phyloP scores from a whole-genome alignment of 2,113 vertebrate genomes.

The Amphiprion percula region DNA sequence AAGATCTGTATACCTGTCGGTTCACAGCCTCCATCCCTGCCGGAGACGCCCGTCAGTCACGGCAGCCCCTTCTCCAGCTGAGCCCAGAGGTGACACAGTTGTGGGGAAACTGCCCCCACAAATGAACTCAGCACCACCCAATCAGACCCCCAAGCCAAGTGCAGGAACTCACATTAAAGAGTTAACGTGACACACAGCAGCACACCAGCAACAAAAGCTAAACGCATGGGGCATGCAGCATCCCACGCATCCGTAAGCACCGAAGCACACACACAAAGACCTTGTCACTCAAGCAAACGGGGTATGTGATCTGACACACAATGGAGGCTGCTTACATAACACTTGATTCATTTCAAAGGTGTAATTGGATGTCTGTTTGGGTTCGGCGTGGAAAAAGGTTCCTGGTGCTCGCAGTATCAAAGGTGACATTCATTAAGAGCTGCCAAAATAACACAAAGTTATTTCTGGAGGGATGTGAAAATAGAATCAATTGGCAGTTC shows the following conservation, averaged over 20 bases:
- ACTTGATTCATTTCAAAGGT: slow-evolving; percentile 65
- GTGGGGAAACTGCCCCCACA: neutral
- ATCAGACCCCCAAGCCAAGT: slow-evolving; percentile 33
- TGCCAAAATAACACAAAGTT: slow-evolving; percentile 46
- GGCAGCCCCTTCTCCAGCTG: slow-evolving; percentile 22
- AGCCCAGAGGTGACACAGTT: slow-evolving; percentile 44
- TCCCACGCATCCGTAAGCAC: slow-evolving; percentile 39
- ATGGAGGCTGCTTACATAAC: slow-evolving; percentile 62
- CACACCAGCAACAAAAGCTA: slow-evolving; percentile 2
- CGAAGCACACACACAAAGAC: slow-evolving; percentile 47
- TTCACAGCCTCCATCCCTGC: slow-evolving; percentile 1
- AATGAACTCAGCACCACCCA: slow-evolving; percentile 17
- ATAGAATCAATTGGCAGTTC: too few species aligned
- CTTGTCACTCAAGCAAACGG: slow-evolving; percentile 53
- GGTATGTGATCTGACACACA: slow-evolving; percentile 54
- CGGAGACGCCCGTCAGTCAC: slow-evolving; percentile 45
- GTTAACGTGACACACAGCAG: slow-evolving; percentile 24
- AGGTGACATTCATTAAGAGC: slow-evolving; percentile 49
- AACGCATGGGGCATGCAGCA: slow-evolving; percentile 18
- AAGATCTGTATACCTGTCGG: slow-evolving; percentile 19
- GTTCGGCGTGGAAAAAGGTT: slow-evolving; percentile 39
- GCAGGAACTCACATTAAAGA: slow-evolving; percentile 5
- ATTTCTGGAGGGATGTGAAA: neutral
- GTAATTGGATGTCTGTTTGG: slow-evolving; percentile 65
- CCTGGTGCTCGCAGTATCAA: slow-evolving; percentile 29